Base-by-base conservation (phyloP, 2,888 invertebrate species). In the Lithophane leautieri region DNA sequence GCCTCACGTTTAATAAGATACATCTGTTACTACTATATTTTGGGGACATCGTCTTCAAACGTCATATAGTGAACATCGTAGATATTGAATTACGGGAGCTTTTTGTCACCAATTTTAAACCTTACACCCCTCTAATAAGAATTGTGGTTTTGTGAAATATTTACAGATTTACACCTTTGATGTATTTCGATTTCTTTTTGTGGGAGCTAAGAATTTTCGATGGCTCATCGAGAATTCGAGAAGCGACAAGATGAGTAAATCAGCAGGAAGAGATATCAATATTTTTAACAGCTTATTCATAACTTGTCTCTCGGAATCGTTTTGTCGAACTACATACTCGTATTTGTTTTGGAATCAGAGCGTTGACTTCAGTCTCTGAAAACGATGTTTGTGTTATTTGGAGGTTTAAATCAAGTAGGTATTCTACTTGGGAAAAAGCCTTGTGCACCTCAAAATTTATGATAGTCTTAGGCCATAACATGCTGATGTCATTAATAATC, bases 21-120 rank as follows among this genome's bases (percentile, higher is more conserved):
- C 92, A 94, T 94, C 93, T 94, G 93, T 90, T 92, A 85, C 89
- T 84, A 90, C 90, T 93, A 91, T 93, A 94, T 94, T 93, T 93
- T 88, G 87, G 90, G 90, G 85, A 90, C 88, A 88, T 85, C 84
- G 89, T 82, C 89, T 91, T 90, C 89, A 89, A 89, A 90, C 90
- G 91, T 92, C 92, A 91, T 92, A 91, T 90, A 88, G 89, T 85
- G 82, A 81, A 84, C 89, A 90, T 86, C 89, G 82, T 85, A 88
- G 89, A 88, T 92, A 91, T 93, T 91, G 65, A 85, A 89, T 93
- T 93, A 89, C 92, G 88, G 77, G 50, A 69, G 56, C 25, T 44
- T 76, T 77, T 74, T 71, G 19, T 9, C 25, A 42, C 11, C 70
- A 54, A 87, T 79, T 89, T 84, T 90, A 73, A 87, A 89, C 76